Base-by-base conservation (phyloP, 2,888 invertebrate species). In the Chesias legatella region DNA sequence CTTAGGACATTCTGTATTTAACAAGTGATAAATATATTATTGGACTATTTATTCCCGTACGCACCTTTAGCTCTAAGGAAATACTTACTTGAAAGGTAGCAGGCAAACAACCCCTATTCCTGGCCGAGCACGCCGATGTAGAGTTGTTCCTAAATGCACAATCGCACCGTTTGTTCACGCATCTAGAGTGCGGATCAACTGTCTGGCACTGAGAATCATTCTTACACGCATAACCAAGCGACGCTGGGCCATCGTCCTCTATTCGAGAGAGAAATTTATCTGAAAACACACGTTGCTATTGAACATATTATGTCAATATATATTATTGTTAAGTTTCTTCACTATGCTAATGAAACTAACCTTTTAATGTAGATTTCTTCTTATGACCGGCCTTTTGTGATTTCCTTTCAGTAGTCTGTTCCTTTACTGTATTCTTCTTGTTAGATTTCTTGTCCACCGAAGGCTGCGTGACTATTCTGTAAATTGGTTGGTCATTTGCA, bases 61-160 rank as follows among this genome's bases (percentile, higher is more conserved):
- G n/a, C n/a, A n/a, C n/a, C n/a, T n/a, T n/a, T n/a, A n/a, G n/a
- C n/a, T n/a, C n/a, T n/a, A n/a, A 45, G 28, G 34, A 46, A 60
- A 52, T 35, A 49, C 68, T 78, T 73, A 93, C 93, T 85, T 95
- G 95, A 75, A 96, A 97, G 8, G 96, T 97, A 44, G 95, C 95
- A 8, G 93, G 91, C 53, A 94, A 91, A 70, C 97, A 97, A 27
- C 96, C 96, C 37, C 92, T 91, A 59, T 91, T 92, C 31, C 90
- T 82, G 0, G 95, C 94, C 9, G 92, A 91, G 75, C 96, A 96
- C 21, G 89, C 81, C 8, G 86, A 88, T 29, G 91, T 91, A 11
- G 89, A 86, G 49, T 92, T 91, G 7, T 82, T 86, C 31, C 86
- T 83, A 47, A 89, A 78, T 6, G 90, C 81, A 69, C 96, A 97